These are phyloP conservation scores for Axinella damicornis DNA, from an alignment of 37 sponge, comb jelly and placozoan species.

Conservation along the genomic window DNA sequence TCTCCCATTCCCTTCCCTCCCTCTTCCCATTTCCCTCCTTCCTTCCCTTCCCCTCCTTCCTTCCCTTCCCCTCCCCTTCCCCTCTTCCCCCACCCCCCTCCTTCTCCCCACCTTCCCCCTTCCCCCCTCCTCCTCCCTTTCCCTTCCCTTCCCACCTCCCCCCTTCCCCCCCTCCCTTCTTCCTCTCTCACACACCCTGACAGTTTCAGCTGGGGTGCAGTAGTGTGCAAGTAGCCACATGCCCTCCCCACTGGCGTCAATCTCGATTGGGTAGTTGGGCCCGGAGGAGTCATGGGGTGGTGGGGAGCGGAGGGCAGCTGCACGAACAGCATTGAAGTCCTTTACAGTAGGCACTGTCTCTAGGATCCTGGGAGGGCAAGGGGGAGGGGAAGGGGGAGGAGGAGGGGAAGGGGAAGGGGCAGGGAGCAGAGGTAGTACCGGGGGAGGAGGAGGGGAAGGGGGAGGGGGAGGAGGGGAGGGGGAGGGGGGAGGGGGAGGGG, in stretches of 20 bases:
- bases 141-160: no score
- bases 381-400: conserved; percentile 5
- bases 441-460: neutral
- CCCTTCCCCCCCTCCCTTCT: no score
- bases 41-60: no score
- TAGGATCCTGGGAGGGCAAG: conserved; percentile 3
- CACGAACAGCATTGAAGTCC: neutral
- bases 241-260: conserved; percentile 36
- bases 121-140: no score
- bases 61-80: no score
- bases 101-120: neutral
- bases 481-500: neutral
- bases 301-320: neutral
- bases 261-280: conserved; percentile 3
- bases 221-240: conserved; percentile 37
- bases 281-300: no score
- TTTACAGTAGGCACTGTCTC: neutral
- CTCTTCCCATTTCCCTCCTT: no score
- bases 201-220: conserved; percentile 28
- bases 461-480: neutral
- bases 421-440: conserved; percentile 65
- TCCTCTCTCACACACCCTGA: conserved; percentile 2
- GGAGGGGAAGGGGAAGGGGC: neutral
- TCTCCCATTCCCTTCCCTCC: no score
- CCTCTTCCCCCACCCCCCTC: no score